These are phyloP conservation scores for Centrocercus urophasianus DNA, from an alignment of 2,113 vertebrate species.

Conservation along the genomic window DNA sequence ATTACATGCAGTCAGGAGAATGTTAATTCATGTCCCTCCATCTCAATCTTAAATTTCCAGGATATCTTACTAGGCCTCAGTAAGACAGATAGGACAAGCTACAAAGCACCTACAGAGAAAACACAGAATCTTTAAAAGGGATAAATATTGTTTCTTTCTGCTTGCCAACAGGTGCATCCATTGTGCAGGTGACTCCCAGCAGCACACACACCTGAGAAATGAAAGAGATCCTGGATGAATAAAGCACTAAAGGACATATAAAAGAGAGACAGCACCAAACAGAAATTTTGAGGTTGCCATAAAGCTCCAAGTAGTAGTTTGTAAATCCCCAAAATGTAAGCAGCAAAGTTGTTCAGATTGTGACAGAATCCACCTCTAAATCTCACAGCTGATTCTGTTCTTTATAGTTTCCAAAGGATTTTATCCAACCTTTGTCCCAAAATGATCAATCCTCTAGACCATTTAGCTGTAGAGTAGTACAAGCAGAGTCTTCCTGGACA, in stretches of 20 bases:
- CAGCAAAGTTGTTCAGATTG: not conserved
- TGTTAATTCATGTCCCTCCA: not conserved
- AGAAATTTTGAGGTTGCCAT: fast-evolving
- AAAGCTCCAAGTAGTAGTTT: not conserved
- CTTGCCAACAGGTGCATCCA: not conserved
- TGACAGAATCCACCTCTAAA: not conserved
- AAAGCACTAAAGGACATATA: not conserved
- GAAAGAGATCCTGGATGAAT: not conserved
- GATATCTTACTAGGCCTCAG: not conserved
- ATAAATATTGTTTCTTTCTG: not conserved
- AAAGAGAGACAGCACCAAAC: not conserved
- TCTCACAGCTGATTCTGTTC: not conserved
- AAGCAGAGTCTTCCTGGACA: not conserved
- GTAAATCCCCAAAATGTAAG: not conserved
- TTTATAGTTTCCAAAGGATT: not conserved
- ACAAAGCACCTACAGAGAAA: not conserved
- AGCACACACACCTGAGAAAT: not conserved
- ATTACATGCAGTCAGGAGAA: not conserved
- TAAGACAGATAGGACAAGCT: not conserved
- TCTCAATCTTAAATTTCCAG: not conserved
- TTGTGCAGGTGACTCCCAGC: not conserved
- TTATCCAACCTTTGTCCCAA: not conserved
- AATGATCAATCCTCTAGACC: not conserved
- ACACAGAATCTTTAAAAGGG: not conserved
- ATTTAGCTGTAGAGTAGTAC: not conserved